phyloP scores from a whole-genome alignment of 2,888 invertebrate species.

The Drosophila austrosaltans region DNA sequence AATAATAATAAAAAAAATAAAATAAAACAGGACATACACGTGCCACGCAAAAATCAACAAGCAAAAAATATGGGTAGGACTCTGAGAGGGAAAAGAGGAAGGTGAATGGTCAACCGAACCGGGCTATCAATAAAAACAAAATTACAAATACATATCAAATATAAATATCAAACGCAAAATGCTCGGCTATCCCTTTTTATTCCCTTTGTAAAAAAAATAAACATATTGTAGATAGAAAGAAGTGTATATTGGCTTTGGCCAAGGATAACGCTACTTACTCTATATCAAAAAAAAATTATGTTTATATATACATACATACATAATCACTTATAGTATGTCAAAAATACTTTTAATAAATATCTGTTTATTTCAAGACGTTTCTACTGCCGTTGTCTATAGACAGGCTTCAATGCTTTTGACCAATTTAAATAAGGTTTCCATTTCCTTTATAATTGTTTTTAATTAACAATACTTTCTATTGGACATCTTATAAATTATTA shows the following conservation, averaged over 20 bases:
- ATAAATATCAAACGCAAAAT: constrained; percentile 43
- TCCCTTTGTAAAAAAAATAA: background rate
- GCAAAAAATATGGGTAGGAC: constrained; percentile 32
- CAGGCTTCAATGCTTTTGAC: no score
- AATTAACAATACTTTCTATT: background rate
- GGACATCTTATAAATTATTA: background rate
- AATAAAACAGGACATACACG: constrained; percentile 40
- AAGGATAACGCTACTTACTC: background rate
- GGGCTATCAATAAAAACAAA: constrained; percentile 66
- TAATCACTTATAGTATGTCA: no score
- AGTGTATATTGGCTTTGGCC: background rate
- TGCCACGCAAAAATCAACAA: constrained; percentile 66
- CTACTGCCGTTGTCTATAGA: no score
- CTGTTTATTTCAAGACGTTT: no score
- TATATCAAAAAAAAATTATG: no score
- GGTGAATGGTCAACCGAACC: constrained; percentile 1
- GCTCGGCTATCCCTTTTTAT: background rate
- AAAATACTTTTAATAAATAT: no score
- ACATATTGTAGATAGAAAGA: background rate
- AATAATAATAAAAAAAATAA: constrained; percentile 25
- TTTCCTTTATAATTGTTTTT: background rate
- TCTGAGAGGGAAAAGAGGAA: no score
- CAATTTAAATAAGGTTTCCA: no score
- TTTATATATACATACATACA: no score
- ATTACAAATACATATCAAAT: constrained; percentile 64